Evolutionary conservation across 1,140 invertebrate species (phyloP).

Genomic region (Pseudomyrmex flavicornis): DNA sequence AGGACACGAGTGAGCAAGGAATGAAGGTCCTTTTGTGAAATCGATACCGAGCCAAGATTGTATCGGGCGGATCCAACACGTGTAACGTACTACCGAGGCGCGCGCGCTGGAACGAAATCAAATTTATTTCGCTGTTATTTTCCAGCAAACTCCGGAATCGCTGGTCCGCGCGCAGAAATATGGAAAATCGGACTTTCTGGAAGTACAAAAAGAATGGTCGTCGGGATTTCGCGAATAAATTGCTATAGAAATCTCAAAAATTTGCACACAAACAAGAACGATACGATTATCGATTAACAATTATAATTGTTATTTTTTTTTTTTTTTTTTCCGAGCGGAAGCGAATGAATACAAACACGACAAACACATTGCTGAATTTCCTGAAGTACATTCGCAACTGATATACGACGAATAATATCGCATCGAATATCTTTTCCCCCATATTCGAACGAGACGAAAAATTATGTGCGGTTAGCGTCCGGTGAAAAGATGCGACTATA

Average conservation of each 20-base stretch:
- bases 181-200: conserved; percentile 66
- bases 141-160: conserved; percentile 56
- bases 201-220: neutral
- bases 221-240: conserved; percentile 17
- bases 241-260: conserved; percentile 3
- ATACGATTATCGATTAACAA: conserved; percentile 31
- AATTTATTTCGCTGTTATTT: conserved; percentile 81
- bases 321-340: conserved; percentile 4
- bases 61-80: conserved; percentile 83
- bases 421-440: conserved; percentile 50
- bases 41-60: conserved; percentile 82
- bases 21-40: conserved; percentile 80
- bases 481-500: conserved; percentile 31
- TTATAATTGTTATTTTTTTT: conserved; percentile 28
- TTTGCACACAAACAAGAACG: neutral
- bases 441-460: conserved; percentile 63
- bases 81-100: conserved; percentile 83
- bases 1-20: conserved; percentile 13
- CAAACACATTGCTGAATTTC: conserved; percentile 12
- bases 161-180: conserved; percentile 59
- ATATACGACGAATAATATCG: conserved; percentile 41
- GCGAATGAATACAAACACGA: neutral
- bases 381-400: conserved; percentile 11
- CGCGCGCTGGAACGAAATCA: conserved; percentile 75
- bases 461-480: conserved; percentile 71